A percentile compares a stretch with the other conserved stretches of the same genome.
Evolutionary conservation across 2,888 invertebrate species (phyloP).

Genomic region (Zele albiditarsus): DNA sequence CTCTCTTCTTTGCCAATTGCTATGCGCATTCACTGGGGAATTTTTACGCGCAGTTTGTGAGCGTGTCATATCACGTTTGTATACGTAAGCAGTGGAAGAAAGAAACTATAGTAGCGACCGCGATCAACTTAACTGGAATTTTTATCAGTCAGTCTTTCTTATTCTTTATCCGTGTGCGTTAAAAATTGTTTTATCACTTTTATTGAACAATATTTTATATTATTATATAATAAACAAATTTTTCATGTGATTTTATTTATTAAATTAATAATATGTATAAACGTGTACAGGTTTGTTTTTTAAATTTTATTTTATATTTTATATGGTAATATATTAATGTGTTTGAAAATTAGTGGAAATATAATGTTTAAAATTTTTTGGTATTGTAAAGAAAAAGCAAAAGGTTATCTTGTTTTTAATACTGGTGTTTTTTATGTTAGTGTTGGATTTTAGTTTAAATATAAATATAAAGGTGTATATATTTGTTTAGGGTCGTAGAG

Average conservation of each 20-base stretch:
- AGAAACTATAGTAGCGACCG: not conserved
- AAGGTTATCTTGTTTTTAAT: too few species aligned
- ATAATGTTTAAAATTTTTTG: too few species aligned
- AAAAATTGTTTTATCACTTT: not conserved
- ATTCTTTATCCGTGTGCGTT: not conserved
- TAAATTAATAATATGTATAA: not conserved
- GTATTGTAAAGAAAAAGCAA: too few species aligned
- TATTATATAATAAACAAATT: not conserved
- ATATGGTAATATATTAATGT: not conserved
- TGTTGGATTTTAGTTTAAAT: too few species aligned
- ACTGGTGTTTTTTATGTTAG: too few species aligned
- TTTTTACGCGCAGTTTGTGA: constrained; percentile 24
- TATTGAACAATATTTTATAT: not conserved
- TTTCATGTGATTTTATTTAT: not conserved
- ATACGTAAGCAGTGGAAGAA: not conserved
- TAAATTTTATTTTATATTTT: not conserved
- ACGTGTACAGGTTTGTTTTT: not conserved
- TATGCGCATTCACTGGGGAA: constrained; percentile 1
- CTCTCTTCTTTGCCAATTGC: constrained; percentile 54
- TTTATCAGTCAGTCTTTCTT: not conserved
- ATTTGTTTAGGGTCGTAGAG: too few species aligned
- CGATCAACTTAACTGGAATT: not conserved
- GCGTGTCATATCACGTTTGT: not conserved
- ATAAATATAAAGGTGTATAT: too few species aligned
- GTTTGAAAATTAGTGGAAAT: too few species aligned